phyloP scores from a whole-genome alignment of 2,113 vertebrate species.

The Ceyx margarethae region DNA sequence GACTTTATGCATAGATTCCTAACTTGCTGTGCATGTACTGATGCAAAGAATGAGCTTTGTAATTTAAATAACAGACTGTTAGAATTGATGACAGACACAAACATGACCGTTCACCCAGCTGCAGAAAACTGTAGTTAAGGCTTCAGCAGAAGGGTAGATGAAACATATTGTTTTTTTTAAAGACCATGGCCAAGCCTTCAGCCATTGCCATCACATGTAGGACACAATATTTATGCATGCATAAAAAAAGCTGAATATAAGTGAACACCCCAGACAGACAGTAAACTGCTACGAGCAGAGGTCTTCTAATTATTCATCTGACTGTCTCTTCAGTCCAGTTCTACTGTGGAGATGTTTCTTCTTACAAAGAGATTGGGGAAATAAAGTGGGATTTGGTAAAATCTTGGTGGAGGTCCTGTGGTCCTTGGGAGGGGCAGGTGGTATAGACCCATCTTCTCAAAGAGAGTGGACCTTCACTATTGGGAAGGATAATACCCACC shows the following conservation, averaged over 20 bases:
- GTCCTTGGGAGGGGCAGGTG: not conserved
- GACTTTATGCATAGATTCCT: constrained; percentile 65
- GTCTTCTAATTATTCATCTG: not conserved
- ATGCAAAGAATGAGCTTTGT: constrained; percentile 49
- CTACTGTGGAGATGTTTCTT: not conserved
- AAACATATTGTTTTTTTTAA: not conserved
- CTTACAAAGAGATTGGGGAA: not conserved
- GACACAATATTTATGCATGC: not conserved
- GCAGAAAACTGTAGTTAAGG: not conserved
- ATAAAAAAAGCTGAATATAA: not conserved
- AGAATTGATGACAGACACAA: constrained; percentile 36
- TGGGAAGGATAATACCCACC: not conserved
- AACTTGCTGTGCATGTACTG: constrained; percentile 40
- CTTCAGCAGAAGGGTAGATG: not conserved
- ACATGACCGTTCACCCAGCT: not conserved
- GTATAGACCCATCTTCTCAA: not conserved
- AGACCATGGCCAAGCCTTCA: not conserved
- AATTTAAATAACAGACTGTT: constrained; percentile 61
- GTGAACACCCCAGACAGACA: not conserved
- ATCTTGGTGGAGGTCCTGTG: not conserved
- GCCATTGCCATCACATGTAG: not conserved
- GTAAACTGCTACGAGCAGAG: not conserved
- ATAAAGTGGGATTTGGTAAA: not conserved
- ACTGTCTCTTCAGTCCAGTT: not conserved
- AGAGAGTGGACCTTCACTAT: not conserved